These are phyloP conservation scores for Lysandra coridon DNA, from an alignment of 2,888 invertebrate genomes.

Conservation along the genomic window DNA sequence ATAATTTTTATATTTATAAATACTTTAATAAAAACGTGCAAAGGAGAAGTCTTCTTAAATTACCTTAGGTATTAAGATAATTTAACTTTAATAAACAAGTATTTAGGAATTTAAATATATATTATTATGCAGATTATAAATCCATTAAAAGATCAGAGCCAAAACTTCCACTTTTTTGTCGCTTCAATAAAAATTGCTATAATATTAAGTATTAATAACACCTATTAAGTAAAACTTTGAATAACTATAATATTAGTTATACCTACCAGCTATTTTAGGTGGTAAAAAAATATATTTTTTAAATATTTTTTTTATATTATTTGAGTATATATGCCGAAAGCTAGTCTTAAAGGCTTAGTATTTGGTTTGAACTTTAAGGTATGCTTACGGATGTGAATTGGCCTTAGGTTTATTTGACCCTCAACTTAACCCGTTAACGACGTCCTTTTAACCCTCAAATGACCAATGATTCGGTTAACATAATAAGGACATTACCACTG, in stretches of 20 bases:
- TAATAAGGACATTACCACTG: neutral
- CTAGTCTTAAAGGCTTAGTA: neutral
- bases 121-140: neutral
- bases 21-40: neutral
- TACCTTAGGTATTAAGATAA: neutral
- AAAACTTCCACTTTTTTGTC: neutral
- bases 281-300: neutral
- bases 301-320: neutral
- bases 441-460: neutral
- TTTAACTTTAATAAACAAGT: neutral
- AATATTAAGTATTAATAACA: neutral
- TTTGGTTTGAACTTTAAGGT: neutral
- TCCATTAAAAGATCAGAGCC: neutral
- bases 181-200: neutral
- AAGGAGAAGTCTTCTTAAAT: neutral
- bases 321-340: neutral
- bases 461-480: constrained; percentile 3
- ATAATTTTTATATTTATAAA: neutral
- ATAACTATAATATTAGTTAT: neutral
- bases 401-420: neutral
- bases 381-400: neutral
- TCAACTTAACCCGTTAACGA: neutral
- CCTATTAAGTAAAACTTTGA: neutral
- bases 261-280: neutral
- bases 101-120: neutral